These are phyloP conservation scores for Pampusana beccarii DNA, from an alignment of 2,113 vertebrate genomes.

Conservation along the genomic window DNA sequence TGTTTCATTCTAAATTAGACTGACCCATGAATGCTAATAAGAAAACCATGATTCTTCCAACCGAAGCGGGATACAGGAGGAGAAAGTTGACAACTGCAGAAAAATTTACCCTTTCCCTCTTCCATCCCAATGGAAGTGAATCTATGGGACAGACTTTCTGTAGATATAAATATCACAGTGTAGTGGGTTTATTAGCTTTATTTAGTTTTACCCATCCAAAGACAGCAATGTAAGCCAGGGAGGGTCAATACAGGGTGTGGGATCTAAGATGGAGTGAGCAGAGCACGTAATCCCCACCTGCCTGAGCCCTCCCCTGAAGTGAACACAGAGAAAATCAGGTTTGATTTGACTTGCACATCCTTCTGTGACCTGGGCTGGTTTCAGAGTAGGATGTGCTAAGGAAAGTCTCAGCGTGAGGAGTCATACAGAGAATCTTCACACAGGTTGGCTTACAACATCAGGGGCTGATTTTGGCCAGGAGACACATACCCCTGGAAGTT, in stretches of 20 bases:
- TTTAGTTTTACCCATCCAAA: not conserved
- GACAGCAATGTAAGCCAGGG: fast-evolving
- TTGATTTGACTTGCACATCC: not conserved
- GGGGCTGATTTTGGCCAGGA: not conserved
- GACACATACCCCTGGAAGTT: not conserved
- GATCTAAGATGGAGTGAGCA: not conserved
- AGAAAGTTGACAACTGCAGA: not conserved
- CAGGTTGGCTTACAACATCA: not conserved
- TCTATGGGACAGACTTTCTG: not conserved
- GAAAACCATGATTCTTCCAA: not conserved
- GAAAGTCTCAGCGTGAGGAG: not conserved
- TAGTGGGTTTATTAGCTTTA: not conserved
- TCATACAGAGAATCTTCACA: not conserved
- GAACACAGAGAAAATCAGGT: not conserved
- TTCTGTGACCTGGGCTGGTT: not conserved
- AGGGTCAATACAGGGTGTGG: not conserved
- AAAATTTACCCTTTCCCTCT: not conserved
- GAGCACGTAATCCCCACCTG: not conserved
- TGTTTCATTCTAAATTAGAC: not conserved
- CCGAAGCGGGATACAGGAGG: too few species aligned
- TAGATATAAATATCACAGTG: fast-evolving
- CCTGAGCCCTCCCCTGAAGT: not conserved
- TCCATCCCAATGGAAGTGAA: not conserved
- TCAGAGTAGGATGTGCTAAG: too few species aligned
- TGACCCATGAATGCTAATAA: fast-evolving